Evolutionary conservation across 1,140 invertebrate species (phyloP).

Genomic region (Bombus vancouverensis): DNA sequence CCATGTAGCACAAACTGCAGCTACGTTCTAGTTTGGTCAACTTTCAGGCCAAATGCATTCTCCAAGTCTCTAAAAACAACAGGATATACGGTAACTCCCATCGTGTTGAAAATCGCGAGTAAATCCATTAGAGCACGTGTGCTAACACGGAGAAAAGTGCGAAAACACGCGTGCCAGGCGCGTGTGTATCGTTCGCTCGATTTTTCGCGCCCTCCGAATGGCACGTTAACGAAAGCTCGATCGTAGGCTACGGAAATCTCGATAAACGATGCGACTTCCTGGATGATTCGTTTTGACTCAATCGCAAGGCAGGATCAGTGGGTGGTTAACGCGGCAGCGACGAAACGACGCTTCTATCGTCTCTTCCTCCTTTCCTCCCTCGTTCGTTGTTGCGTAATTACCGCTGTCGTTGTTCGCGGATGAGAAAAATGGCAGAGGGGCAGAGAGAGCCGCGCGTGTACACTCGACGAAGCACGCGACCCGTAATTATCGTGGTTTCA

Average conservation of each 20-base stretch:
- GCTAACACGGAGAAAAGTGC: not conserved
- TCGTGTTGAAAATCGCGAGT: not conserved
- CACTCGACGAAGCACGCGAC: not conserved
- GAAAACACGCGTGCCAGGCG: not conserved
- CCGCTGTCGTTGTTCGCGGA: not conserved
- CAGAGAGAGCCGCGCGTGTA: too few species aligned
- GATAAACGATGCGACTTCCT: constrained; percentile 13
- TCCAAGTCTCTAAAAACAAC: too few species aligned
- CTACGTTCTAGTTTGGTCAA: not conserved
- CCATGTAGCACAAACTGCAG: not conserved
- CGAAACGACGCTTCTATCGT: constrained; percentile 37
- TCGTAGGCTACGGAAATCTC: constrained; percentile 11
- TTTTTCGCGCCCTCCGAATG: not conserved
- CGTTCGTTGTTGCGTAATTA: constrained; percentile 49
- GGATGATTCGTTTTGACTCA: constrained; percentile 19
- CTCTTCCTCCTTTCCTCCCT: not conserved
- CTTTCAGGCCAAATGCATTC: not conserved
- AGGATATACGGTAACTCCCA: not conserved
- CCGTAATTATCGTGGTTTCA: constrained; percentile 1
- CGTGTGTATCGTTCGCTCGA: not conserved
- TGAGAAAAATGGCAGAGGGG: not conserved
- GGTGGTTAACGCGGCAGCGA: constrained; percentile 14
- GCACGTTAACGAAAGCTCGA: not conserved
- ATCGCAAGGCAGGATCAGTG: constrained; percentile 50
- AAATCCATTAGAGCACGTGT: constrained; percentile 22